Evolutionary conservation across 2,113 vertebrate species (phyloP).

Genomic region (Acrocephalus kingi): DNA sequence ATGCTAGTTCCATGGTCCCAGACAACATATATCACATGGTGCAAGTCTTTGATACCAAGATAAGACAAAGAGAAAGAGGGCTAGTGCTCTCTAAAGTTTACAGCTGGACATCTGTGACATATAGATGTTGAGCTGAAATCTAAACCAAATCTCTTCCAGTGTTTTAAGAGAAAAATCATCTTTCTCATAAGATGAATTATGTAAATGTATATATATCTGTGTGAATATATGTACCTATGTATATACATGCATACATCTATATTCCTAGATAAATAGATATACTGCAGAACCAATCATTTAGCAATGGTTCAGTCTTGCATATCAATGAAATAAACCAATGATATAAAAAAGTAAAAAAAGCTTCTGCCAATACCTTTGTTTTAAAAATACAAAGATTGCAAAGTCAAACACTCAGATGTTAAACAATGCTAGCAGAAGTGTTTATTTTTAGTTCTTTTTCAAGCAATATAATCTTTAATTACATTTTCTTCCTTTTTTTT

Average conservation of each 20-base stretch:
- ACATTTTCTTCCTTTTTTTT: not conserved
- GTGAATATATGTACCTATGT: not conserved
- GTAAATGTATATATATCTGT: not conserved
- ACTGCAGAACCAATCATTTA: not conserved
- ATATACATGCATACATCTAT: not conserved
- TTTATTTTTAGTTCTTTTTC: not conserved
- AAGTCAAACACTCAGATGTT: not conserved
- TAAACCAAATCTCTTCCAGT: not conserved
- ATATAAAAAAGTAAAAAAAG: not conserved
- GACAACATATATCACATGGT: not conserved
- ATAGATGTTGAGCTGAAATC: not conserved
- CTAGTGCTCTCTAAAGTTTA: slow-evolving; percentile 3
- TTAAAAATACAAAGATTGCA: not conserved
- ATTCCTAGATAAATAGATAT: not conserved
- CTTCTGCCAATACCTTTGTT: not conserved
- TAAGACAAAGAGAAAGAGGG: not conserved
- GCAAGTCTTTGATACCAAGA: slow-evolving; percentile 40
- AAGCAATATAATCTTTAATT: not conserved
- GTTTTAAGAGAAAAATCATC: not conserved
- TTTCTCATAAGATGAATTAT: not conserved
- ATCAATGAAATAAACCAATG: not conserved
- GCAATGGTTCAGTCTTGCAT: not conserved
- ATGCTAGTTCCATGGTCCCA: not conserved
- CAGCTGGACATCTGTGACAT: slow-evolving; percentile 4
- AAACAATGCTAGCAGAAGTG: not conserved